These are phyloP conservation scores for Eptesicus fuscus DNA, from an alignment of 2,113 vertebrate genomes.

Conservation along the genomic window DNA sequence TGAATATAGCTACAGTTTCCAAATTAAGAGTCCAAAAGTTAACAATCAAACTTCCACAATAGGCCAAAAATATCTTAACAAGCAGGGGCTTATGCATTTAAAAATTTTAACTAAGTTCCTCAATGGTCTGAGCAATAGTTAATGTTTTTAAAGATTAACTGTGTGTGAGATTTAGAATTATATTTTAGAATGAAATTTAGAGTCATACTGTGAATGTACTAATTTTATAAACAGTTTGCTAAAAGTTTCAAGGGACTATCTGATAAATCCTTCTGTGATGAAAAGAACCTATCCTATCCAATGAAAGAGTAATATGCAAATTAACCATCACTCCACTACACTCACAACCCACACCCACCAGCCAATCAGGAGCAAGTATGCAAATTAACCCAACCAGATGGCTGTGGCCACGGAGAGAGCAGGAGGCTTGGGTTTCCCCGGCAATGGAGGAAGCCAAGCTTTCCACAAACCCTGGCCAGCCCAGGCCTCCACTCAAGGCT, in stretches of 20 bases:
- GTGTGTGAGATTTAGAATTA: neutral
- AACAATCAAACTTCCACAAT: neutral
- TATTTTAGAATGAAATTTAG: conserved; percentile 8
- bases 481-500: too few relatives aligned
- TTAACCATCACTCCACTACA: too few relatives aligned
- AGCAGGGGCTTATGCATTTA: neutral
- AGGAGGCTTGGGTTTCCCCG: too few relatives aligned
- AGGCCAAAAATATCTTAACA: conserved; percentile 15
- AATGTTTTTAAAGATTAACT: neutral
- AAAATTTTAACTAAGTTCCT: neutral
- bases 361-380: too few relatives aligned
- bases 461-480: too few relatives aligned
- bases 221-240: conserved; percentile 6
- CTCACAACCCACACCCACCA: too few relatives aligned
- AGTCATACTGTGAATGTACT: conserved; percentile 9
- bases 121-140: neutral
- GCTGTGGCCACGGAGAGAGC: too few relatives aligned
- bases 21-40: conserved; percentile 16
- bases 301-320: too few relatives aligned
- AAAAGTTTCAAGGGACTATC: neutral
- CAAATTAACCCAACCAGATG: too few relatives aligned
- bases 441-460: too few relatives aligned
- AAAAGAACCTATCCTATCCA: neutral
- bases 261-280: neutral
- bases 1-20: neutral